Base-by-base conservation (phyloP, 2,797 vertebrate genomes). In the Chaetophractus vellerosus region DNA sequence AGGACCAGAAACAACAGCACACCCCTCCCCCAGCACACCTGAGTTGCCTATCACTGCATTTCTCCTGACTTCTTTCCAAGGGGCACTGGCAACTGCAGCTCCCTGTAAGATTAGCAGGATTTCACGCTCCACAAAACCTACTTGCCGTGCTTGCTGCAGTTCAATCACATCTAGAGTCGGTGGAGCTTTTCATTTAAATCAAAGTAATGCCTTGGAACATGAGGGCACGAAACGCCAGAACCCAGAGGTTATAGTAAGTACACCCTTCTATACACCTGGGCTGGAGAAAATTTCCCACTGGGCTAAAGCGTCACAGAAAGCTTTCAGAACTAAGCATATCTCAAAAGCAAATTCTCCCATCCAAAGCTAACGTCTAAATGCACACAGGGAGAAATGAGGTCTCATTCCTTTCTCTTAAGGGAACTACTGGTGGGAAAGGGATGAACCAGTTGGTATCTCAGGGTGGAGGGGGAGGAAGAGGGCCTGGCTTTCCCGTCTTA, bases 31-130 rank as follows among this genome's bases (percentile, higher is more conserved):
- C 8, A 18, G 48, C 1, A 0, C 0, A n/a, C 12, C 6, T 24
- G 24, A 19, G 31, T n/a, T 9, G 14, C 15, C 26, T 2, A 0
- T 12, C 61, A 8, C 0, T 2, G 52, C 10, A 0, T 50, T 28
- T n/a, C n/a, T n/a, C n/a, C 59, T 45, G 6, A 9, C 1, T 10
- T 33, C 86, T 45, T 3, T 15, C 12, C 74, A 68, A 26, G 4
- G 16, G 63, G 50, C 48, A 24, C 50, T 28, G n/a, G 3, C 0
- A 33, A 11, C 66, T 74, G n/a, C 9, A 11, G 5, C 52, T 14
- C 5, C 28, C 82, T 1, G 2, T 5, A 2, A 11, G 18, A 45
- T 4, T 6, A 72, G 61, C 31, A 55, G 64, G 55, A n/a, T 12
- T 55, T 21, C 36, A 21, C 8, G 3, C 26, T n/a, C 57, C 48